phyloP scores from a whole-genome alignment of 2,888 invertebrate genomes.

The Sinopyrophorus schimmeli region DNA sequence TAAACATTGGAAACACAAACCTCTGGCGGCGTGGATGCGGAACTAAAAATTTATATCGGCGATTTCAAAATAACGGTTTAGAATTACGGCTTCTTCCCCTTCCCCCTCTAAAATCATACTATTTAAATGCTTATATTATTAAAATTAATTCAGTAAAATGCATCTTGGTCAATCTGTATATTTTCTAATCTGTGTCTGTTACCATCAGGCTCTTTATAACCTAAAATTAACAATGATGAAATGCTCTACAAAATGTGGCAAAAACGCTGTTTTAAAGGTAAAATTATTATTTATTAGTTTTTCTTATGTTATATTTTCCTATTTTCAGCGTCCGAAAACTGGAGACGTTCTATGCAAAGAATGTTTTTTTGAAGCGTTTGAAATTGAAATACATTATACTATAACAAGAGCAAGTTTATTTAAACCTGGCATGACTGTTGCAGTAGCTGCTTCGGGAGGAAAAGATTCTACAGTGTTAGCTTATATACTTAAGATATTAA shows the following conservation, averaged over 20 bases:
- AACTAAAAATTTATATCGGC: too few relatives aligned
- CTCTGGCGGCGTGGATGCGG: too few relatives aligned
- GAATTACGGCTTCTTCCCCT: too few relatives aligned
- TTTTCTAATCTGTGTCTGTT: too few relatives aligned
- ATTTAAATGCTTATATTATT: too few relatives aligned
- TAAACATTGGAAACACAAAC: too few relatives aligned
- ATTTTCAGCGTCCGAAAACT: slow-evolving; percentile 81
- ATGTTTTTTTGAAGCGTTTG: slow-evolving; percentile 93
- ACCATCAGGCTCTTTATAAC: too few relatives aligned
- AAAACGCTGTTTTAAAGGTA: slow-evolving; percentile 77
- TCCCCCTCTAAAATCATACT: too few relatives aligned
- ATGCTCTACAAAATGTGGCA: slow-evolving; percentile 75
- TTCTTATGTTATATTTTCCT: not conserved
- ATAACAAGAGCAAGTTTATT: slow-evolving; percentile 82
- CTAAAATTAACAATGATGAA: slow-evolving; percentile 64
- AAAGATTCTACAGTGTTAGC: slow-evolving; percentile 98
- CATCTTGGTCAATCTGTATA: too few relatives aligned
- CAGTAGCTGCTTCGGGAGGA: slow-evolving; percentile 91
- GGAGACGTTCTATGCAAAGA: slow-evolving; percentile 91
- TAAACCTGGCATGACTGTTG: slow-evolving; percentile 80
- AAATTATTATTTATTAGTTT: not conserved
- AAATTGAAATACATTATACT: slow-evolving; percentile 92
- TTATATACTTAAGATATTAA: slow-evolving; percentile 87
- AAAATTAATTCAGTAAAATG: too few relatives aligned
- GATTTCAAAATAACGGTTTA: too few relatives aligned